Percentiles rank a stretch among this genome's conserved stretches.
phyloP scores from a whole-genome alignment of 2,113 vertebrate genomes.

The Petroica traversi region DNA sequence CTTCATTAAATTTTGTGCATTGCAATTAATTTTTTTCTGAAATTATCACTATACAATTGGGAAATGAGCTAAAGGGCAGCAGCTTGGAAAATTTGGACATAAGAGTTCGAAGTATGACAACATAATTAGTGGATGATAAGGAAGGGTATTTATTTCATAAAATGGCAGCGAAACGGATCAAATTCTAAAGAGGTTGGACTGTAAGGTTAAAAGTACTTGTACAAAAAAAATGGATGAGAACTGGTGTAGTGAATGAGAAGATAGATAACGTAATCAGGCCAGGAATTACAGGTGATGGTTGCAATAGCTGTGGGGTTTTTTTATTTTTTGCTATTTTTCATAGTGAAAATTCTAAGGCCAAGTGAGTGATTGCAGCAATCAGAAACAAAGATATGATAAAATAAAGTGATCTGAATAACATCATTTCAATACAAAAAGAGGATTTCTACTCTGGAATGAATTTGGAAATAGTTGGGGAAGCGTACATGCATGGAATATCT shows the following conservation, averaged over 20 bases:
- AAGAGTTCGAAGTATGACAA: not conserved
- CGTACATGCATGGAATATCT: not conserved
- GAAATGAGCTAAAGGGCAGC: not conserved
- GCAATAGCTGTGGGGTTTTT: not conserved
- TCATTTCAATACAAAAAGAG: not conserved
- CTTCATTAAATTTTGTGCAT: not conserved
- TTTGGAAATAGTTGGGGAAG: not conserved
- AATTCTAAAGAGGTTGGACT: not conserved
- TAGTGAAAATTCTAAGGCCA: not conserved
- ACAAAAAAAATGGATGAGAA: rapidly evolving
- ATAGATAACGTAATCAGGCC: not conserved
- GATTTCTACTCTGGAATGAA: not conserved
- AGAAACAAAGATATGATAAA: not conserved
- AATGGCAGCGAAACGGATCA: not conserved
- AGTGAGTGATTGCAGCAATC: not conserved
- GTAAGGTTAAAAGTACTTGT: not conserved
- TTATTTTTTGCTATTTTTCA: not conserved
- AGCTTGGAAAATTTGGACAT: not conserved
- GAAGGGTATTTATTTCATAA: not conserved
- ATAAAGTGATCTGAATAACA: not conserved
- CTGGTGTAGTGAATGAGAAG: not conserved
- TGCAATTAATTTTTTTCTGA: not conserved
- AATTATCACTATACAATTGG: not conserved
- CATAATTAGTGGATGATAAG: not conserved
- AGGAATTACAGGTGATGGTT: not conserved